Evolutionary conservation across 1,140 invertebrate genomes (phyloP), one percentile per base, ranked within the genome.

Genomic region (Drosophila rhopaloa): DNA sequence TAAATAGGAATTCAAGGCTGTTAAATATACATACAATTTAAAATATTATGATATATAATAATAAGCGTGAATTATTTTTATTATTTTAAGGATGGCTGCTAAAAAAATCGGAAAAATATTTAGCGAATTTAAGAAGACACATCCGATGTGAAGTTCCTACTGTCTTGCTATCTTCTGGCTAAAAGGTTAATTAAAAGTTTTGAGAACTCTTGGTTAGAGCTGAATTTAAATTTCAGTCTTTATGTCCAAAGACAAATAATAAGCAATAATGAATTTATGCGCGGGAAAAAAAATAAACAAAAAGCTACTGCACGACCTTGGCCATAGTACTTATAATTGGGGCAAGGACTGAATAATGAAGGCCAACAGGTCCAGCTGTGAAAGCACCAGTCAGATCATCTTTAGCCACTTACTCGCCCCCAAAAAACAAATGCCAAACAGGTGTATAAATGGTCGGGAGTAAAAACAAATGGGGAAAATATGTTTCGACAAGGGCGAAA

Each of bases 401-500:
- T 59, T 68, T 55, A 29, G 66, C 66, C 61, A 71, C 67, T 66
- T 71, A 56, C 24, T 38, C 24, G 43, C 32, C 48, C 43, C 16
- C 37, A 16, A 65, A 24, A 4, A 0, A 57, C 54, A 72, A 56
- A 56, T 67, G 61, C 27, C 71, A 76, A 67, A 67, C 76, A 73
- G 76, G 76, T 79, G 75, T 67, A 44, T 67, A 77, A 77, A 62
- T 66, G 40, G 43, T 79, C 78, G 46, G 58, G 59, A 70, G 55
- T 32, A 13, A 53, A 82, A 75, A 32, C 48, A 73, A 70, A 77
- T 77, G 61, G 54, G 41, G 41, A 51, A 51, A 51, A 51, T 51
- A 27, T 51, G 48, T 51, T 51, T 51, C 29, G 48, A 51, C 48
- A 35, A 11, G 48, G 48, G 46, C 16, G 40, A n/a, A n/a, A 14